Conservation (phyloP, 2,888 invertebrate species). For the Antheraea assamensis region DNA sequence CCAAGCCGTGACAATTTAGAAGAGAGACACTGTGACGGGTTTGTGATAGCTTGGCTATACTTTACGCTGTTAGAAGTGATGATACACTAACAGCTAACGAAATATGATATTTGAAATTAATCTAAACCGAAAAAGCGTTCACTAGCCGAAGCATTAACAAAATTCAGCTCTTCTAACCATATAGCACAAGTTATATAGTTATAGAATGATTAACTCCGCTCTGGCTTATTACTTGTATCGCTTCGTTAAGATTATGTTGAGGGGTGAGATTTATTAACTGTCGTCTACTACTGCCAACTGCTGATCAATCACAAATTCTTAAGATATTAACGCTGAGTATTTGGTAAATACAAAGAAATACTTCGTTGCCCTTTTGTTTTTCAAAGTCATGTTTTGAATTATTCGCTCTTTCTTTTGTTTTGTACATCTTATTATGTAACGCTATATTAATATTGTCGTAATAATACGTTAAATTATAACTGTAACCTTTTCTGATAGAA, state of each 20-base stretch:
- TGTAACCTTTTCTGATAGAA: too few species aligned
- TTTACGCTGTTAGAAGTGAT: not conserved
- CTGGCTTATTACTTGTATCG: conserved; percentile 24
- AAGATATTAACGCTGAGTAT: conserved; percentile 51
- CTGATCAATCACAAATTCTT: conserved; percentile 72
- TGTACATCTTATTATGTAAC: not conserved
- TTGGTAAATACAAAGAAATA: conserved; percentile 28
- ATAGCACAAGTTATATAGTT: conserved; percentile 5
- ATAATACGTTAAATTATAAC: too few species aligned
- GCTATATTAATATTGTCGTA: not conserved
- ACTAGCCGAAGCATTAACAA: too few species aligned
- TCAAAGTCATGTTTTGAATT: not conserved
- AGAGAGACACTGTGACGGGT: too few species aligned
- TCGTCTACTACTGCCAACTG: conserved; percentile 69
- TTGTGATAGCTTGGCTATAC: too few species aligned
- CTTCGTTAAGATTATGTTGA: conserved; percentile 39
- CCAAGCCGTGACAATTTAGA: too few species aligned
- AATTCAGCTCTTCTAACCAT: too few species aligned
- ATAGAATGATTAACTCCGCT: conserved; percentile 27
- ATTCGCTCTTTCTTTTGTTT: not conserved
- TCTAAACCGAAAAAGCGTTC: too few species aligned
- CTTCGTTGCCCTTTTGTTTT: conserved; percentile 3
- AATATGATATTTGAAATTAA: too few species aligned
- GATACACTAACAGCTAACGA: too few species aligned
- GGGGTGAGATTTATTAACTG: conserved; percentile 75